These are phyloP conservation scores for Philereme vetulata DNA, from an alignment of 2,888 invertebrate species.

Conservation along the genomic window DNA sequence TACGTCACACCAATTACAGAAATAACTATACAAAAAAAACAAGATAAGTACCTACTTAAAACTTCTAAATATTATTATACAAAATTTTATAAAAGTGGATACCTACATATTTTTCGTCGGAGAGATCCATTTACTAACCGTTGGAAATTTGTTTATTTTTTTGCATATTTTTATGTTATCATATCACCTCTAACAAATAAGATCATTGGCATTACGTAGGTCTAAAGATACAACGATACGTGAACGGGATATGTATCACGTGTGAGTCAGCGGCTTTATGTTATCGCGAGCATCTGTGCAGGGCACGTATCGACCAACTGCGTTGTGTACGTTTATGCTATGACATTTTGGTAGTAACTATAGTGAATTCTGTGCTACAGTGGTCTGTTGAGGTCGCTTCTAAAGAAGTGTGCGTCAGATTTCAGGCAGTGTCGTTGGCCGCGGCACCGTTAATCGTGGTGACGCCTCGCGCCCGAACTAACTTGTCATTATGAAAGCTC, in stretches of 20 bases:
- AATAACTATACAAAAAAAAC: too few species aligned
- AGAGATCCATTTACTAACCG: too few species aligned
- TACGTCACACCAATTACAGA: too few species aligned
- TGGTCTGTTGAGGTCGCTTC: constrained; percentile 42
- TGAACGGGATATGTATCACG: constrained; percentile 69
- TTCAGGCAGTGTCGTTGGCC: constrained; percentile 73
- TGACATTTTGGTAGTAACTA: constrained; percentile 20
- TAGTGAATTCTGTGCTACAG: constrained; percentile 38
- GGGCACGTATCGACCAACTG: constrained; percentile 49
- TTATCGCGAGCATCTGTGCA: constrained; percentile 67
- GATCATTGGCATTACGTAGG: neutral
- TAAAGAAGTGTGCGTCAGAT: constrained; percentile 72
- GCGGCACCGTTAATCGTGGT: constrained; percentile 67
- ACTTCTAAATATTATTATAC: too few species aligned
- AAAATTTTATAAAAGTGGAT: too few species aligned
- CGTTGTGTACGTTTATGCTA: neutral
- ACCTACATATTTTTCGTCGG: too few species aligned
- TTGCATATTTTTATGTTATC: too few species aligned
- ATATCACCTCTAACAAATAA: too few species aligned
- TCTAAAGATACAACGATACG: constrained; percentile 38
- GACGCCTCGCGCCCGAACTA: constrained; percentile 37
- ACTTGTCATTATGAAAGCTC: constrained; percentile 37
- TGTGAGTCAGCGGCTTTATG: constrained; percentile 62
- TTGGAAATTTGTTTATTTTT: too few species aligned
- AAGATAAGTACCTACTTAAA: too few species aligned